These are phyloP conservation scores for Lagorchestes hirsutus DNA, from an alignment of 2,797 vertebrate genomes.

Conservation along the genomic window DNA sequence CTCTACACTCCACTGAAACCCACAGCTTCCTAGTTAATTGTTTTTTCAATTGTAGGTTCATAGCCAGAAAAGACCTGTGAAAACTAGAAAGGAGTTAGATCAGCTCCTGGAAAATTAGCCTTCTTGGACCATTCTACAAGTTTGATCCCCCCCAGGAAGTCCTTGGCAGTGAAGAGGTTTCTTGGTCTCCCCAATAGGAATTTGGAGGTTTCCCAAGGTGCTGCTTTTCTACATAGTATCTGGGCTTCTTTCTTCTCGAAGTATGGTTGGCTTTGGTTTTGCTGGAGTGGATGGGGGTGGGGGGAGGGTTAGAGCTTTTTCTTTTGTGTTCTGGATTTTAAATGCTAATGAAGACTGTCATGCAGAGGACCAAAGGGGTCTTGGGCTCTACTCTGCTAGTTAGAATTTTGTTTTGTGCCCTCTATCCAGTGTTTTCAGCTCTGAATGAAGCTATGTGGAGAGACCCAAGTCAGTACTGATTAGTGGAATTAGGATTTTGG, in stretches of 20 bases:
- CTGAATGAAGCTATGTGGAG: neutral
- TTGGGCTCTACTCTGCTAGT: neutral
- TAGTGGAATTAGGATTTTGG: constrained; percentile 46
- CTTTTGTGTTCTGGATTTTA: constrained; percentile 14
- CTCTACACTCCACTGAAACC: neutral
- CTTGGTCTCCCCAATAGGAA: neutral
- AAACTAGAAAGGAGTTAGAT: neutral
- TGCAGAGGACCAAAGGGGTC: constrained; percentile 23
- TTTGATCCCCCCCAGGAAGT: neutral
- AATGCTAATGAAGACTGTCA: neutral
- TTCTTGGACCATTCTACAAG: neutral
- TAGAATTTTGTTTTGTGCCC: constrained; percentile 16
- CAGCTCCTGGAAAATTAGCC: neutral
- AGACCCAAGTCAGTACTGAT: neutral
- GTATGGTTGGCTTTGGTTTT: neutral
- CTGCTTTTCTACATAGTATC: neutral
- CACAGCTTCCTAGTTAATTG: neutral
- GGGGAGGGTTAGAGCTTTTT: neutral
- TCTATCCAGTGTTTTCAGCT: neutral
- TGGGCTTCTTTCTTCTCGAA: neutral
- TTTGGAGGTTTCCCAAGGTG: neutral
- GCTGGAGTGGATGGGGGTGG: neutral
- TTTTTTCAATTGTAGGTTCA: neutral
- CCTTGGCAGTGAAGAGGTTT: neutral
- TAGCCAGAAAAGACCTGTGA: constrained; percentile 11